A percentile compares a stretch with the other conserved stretches of the same genome.
Conservation (phyloP, 1,140 invertebrate species). For the Brachionus sp. region DNA sequence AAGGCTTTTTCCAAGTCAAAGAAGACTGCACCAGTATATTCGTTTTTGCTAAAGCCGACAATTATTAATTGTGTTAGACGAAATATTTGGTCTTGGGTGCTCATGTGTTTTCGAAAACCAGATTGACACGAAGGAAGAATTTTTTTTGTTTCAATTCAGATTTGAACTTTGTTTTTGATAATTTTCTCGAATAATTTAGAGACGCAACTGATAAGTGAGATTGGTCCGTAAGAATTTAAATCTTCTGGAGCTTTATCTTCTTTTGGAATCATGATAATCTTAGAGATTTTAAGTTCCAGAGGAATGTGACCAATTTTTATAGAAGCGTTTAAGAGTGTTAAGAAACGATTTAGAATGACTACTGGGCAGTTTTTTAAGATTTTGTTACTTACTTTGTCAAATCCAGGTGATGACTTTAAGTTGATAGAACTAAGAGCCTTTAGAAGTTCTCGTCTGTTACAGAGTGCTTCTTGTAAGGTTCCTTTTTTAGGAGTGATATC, state of each 20-base stretch:
- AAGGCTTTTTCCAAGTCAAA: slow-evolving; percentile 32
- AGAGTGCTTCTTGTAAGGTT: neutral
- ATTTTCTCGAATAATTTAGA: slow-evolving; percentile 46
- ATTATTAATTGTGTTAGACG: neutral
- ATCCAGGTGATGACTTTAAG: neutral
- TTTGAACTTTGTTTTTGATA: slow-evolving; percentile 27
- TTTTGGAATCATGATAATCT: slow-evolving; percentile 46
- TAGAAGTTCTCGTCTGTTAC: neutral
- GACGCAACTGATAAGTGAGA: slow-evolving; percentile 41
- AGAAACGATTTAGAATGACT: neutral
- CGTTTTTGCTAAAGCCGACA: too few species aligned
- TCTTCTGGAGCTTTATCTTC: slow-evolving; percentile 41
- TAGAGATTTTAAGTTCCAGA: slow-evolving; percentile 23
- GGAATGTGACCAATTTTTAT: slow-evolving; percentile 15
- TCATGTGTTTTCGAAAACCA: neutral
- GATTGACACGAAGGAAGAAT: slow-evolving; percentile 4
- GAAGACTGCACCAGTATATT: neutral
- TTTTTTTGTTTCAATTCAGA: slow-evolving; percentile 25
- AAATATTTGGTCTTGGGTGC: neutral
- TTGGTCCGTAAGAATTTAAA: slow-evolving; percentile 43
- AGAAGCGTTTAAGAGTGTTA: neutral
- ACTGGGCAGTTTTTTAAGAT: neutral
- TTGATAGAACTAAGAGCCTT: too few species aligned
- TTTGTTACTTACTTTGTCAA: neutral
- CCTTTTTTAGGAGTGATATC: neutral